Percentiles rank a stretch among this genome's conserved stretches.
Evolutionary conservation across 2,888 invertebrate genomes (phyloP).

Genomic region (Tetramorium bicarinatum): DNA sequence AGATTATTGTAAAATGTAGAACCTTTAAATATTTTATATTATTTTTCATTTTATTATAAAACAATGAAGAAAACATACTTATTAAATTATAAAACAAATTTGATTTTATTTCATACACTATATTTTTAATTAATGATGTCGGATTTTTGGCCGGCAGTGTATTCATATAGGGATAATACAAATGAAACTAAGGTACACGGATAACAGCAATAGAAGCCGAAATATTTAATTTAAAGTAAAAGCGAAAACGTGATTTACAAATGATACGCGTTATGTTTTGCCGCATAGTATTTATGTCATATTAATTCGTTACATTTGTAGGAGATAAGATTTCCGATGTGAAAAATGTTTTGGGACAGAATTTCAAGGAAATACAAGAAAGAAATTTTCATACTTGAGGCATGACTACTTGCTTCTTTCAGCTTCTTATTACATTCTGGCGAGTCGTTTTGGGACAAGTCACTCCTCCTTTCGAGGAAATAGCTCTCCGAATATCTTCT

Average conservation of each 20-base stretch:
- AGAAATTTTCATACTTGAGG: conserved; percentile 67
- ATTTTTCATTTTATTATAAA: neutral
- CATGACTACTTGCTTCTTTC: conserved; percentile 43
- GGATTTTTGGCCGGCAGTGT: neutral
- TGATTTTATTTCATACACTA: neutral
- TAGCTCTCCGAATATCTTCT: conserved; percentile 49
- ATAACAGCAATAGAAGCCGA: neutral
- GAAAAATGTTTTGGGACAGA: conserved; percentile 22
- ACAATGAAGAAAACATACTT: neutral
- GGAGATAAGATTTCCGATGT: neutral
- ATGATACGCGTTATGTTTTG: neutral
- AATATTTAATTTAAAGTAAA: neutral
- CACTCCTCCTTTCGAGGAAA: conserved; percentile 61
- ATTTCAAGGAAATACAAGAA: conserved; percentile 61
- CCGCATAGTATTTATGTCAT: neutral
- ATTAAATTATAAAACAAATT: neutral
- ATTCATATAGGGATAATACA: neutral
- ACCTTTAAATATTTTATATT: neutral
- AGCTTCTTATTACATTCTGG: conserved; percentile 72
- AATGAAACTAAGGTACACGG: neutral
- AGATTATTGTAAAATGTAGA: too few relatives aligned
- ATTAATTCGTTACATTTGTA: conserved; percentile 8
- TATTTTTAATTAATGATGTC: neutral
- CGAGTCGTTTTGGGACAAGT: conserved; percentile 68
- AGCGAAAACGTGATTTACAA: neutral